Base-by-base conservation (phyloP, 2,797 vertebrate genomes). In the Gephyroberyx darwinii region DNA sequence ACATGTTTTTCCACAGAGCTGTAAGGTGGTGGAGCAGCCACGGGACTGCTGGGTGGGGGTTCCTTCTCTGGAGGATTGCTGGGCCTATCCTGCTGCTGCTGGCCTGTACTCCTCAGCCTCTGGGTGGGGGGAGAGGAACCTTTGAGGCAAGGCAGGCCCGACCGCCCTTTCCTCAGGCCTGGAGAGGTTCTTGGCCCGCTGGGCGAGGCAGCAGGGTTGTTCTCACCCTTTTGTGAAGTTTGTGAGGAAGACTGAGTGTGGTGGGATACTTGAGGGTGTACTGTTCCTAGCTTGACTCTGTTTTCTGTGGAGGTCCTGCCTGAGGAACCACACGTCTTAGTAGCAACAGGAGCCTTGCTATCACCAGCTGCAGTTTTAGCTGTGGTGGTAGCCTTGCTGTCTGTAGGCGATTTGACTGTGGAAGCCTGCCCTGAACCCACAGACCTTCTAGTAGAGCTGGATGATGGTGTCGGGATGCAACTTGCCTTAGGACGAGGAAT, bases 1-100 rank as follows among this genome's bases (percentile, higher is more conserved):
- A 86, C 84, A 0, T 67, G 91, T 43, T 93, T 95, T 39, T 71
- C 87, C 52, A 76, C 85, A 51, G 74, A 39, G 19, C 30, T 59
- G 9, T 30, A 45, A 75, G 69, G 43, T 26, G 35, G 22, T 0
- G 71, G 10, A 69, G 70, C 51, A 62, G 77, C 47, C 66, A 26
- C 9, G 13, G 62, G 33, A 69, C 69, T 80, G 14, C 66, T 60
- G 81, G 58, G 61, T 12, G 67, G 16, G 1, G 53, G 2, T 4
- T 60, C 76, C 69, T 72, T 77, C 35, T 70, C 63, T 6, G 81
- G 33, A 53, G 51, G 69, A 14, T 64, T 62, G 65, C 57, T 77
- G 12, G 58, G 59, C 80, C 64, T 64, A n/a, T 78, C 54, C 1
- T 55, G 69, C 19, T 60, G 59, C 65, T 81, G 68, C 58, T 61